Conservation (phyloP, 2,113 vertebrate species). For the Hemiprocne comata region DNA sequence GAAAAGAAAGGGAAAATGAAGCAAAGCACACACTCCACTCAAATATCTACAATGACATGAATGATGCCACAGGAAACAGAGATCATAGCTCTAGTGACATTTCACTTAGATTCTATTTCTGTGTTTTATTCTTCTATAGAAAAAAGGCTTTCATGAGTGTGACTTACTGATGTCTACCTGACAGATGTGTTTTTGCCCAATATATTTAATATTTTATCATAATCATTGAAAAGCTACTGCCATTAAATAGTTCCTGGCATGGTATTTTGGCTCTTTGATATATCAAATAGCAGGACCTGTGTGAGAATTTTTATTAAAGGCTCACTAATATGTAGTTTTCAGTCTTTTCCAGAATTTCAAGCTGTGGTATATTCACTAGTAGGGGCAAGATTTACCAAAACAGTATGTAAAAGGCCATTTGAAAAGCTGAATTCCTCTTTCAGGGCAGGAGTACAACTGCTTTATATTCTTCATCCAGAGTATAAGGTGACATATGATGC, state of each 20-base stretch:
- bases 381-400: background rate
- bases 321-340: background rate
- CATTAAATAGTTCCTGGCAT: background rate
- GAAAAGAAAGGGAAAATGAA: slow-evolving; percentile 13
- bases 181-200: background rate
- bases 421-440: background rate
- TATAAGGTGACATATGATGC: background rate
- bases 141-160: background rate
- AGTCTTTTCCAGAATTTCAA: background rate
- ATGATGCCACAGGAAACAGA: slow-evolving; percentile 2
- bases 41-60: background rate
- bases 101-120: background rate
- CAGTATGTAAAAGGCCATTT: background rate
- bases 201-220: slow-evolving; percentile 11
- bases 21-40: background rate
- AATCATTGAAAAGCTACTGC: background rate
- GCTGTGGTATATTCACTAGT: background rate
- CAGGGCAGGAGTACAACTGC: background rate
- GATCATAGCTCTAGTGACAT: background rate
- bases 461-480: background rate
- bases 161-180: background rate
- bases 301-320: background rate
- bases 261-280: background rate
- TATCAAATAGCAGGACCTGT: background rate
- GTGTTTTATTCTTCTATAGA: background rate